Evolutionary conservation across 2,888 invertebrate genomes (phyloP).

Genomic region (Eucera pruinosa): DNA sequence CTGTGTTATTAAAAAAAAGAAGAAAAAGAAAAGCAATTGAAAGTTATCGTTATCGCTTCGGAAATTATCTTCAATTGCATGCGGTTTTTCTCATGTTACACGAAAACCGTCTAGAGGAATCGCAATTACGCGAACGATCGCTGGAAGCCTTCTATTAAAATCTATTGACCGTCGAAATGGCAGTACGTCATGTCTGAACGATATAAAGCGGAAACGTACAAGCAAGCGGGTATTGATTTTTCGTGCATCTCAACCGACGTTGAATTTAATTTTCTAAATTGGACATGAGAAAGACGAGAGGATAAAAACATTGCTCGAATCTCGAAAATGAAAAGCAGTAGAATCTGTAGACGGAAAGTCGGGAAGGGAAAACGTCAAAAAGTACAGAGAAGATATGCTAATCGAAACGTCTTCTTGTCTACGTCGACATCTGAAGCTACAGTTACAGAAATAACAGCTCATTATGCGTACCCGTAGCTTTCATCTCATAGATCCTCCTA

Average conservation of each 20-base stretch:
- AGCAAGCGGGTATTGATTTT: conserved; percentile 45
- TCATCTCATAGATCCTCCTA: too few relatives aligned
- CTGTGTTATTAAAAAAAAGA: background rate
- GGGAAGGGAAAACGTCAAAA: background rate
- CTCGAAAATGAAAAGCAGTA: conserved; percentile 22
- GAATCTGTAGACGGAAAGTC: background rate
- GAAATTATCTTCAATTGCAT: conserved; percentile 21
- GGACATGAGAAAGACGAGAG: conserved; percentile 31
- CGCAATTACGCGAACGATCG: conserved; percentile 34
- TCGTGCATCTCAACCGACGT: conserved; percentile 35
- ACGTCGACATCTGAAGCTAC: too few relatives aligned
- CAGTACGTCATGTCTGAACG: conserved; percentile 23
- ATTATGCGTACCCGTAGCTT: background rate
- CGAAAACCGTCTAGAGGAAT: conserved; percentile 4
- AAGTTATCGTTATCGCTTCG: conserved; percentile 5
- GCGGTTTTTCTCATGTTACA: background rate
- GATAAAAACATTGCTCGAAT: conserved; percentile 37
- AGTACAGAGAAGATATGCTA: background rate
- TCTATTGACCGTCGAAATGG: conserved; percentile 45
- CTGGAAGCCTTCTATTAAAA: conserved; percentile 32
- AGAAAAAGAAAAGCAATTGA: background rate
- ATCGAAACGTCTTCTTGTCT: conserved; percentile 12
- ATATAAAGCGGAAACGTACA: conserved; percentile 12
- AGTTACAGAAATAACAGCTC: conserved; percentile 1
- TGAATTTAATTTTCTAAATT: conserved; percentile 53